A percentile compares a stretch with the other conserved stretches of the same genome.
Evolutionary conservation across 2,888 invertebrate species (phyloP).

Genomic region (Xestia xanthographa): DNA sequence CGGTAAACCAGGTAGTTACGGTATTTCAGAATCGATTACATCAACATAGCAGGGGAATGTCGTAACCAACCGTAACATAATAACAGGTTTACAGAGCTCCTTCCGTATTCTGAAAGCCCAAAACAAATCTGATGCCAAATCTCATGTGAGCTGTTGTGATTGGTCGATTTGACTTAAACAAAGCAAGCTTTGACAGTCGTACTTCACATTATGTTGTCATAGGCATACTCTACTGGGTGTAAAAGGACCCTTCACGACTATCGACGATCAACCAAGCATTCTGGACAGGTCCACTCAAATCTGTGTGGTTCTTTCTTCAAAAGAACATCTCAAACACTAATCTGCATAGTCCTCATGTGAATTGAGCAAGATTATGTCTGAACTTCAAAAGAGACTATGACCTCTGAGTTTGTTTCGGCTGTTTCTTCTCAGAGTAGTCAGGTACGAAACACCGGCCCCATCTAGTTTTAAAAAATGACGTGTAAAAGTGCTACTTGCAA

Average conservation of each 20-base stretch:
- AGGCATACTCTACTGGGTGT: not conserved
- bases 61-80: not conserved
- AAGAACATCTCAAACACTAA: no score
- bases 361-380: no score
- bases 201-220: not conserved
- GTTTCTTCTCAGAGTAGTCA: no score
- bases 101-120: not conserved
- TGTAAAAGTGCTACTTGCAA: no score
- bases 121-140: not conserved
- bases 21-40: not conserved
- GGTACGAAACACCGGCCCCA: no score
- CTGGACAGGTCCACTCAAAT: no score
- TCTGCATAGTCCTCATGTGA: no score
- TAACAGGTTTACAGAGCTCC: not conserved
- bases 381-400: no score
- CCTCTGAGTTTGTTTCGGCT: no score
- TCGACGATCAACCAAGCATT: not conserved
- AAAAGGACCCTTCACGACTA: not conserved
- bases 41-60: not conserved
- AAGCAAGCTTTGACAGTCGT: not conserved
- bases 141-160: not conserved
- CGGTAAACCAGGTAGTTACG: not conserved
- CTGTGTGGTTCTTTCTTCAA: no score
- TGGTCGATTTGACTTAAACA: not conserved
- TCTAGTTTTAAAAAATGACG: no score